A percentile compares a stretch with the other conserved stretches of the same genome.
Evolutionary conservation across 2,113 vertebrate genomes (phyloP).

Genomic region (Bufo gargarizans): DNA sequence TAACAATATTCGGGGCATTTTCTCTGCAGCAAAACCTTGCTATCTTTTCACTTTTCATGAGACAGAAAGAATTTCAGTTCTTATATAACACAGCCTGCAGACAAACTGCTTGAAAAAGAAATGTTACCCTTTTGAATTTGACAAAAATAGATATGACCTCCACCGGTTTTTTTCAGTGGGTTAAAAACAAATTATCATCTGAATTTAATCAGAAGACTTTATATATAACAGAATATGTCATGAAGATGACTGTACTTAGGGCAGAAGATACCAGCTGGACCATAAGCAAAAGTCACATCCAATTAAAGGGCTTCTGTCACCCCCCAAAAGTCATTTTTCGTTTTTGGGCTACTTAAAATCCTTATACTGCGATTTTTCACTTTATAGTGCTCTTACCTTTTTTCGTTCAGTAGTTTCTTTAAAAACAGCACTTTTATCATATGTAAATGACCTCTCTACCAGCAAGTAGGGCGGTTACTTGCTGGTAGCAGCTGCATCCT

Average conservation of each 20-base stretch:
- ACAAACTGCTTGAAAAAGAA: neutral
- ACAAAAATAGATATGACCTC: neutral
- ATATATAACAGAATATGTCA: neutral
- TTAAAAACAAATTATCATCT: neutral
- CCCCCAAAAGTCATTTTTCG: no score
- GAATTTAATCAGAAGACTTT: neutral
- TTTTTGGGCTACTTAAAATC: no score
- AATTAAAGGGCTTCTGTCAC: no score
- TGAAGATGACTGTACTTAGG: neutral
- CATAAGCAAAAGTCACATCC: neutral
- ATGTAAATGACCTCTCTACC: no score
- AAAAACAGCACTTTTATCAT: no score
- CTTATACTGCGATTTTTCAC: no score
- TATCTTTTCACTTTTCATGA: neutral
- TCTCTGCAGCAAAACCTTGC: neutral
- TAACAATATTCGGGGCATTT: neutral
- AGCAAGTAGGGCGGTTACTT: no score
- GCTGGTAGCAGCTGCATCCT: no score
- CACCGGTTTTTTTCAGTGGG: neutral
- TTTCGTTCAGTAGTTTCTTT: no score
- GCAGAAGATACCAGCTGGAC: neutral
- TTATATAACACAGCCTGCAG: conserved; percentile 15
- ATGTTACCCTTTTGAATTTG: neutral
- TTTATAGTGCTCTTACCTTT: no score
- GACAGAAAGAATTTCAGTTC: neutral